These are phyloP conservation scores for Cetonia aurata DNA, from an alignment of 2,888 invertebrate genomes.

Conservation along the genomic window DNA sequence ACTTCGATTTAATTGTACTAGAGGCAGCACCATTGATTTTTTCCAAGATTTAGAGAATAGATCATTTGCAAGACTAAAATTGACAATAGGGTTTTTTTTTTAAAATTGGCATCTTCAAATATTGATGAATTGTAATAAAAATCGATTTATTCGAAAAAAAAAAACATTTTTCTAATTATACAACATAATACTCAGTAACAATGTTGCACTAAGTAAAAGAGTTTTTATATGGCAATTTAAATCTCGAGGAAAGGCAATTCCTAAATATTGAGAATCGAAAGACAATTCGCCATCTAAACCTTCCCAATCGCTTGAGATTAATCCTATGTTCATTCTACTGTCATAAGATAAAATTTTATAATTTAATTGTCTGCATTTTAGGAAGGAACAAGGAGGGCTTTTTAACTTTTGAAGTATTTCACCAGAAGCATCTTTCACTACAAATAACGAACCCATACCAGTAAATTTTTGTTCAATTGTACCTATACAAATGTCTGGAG, in stretches of 20 bases:
- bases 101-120: too few species aligned
- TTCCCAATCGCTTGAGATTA: constrained; percentile 16
- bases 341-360: constrained; percentile 5
- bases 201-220: constrained; percentile 24
- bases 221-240: constrained; percentile 13
- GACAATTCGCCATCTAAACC: neutral
- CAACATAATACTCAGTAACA: constrained; percentile 15
- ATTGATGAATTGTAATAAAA: too few species aligned
- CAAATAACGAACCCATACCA: constrained; percentile 16
- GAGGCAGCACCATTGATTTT: too few species aligned
- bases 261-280: constrained; percentile 14
- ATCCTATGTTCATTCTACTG: constrained; percentile 15
- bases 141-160: too few species aligned
- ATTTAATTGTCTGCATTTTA: constrained; percentile 12
- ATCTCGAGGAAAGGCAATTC: constrained; percentile 21
- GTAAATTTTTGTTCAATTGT: constrained; percentile 29
- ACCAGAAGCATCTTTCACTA: constrained; percentile 20
- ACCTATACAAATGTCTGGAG: constrained; percentile 19
- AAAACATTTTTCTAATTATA: neutral
- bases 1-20: too few species aligned
- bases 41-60: too few species aligned
- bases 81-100: too few species aligned
- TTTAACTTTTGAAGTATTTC: constrained; percentile 19
- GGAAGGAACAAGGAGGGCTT: neutral
- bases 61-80: too few species aligned